phyloP scores from a whole-genome alignment of 2,888 invertebrate genomes.

The Amaurobius ferox region DNA sequence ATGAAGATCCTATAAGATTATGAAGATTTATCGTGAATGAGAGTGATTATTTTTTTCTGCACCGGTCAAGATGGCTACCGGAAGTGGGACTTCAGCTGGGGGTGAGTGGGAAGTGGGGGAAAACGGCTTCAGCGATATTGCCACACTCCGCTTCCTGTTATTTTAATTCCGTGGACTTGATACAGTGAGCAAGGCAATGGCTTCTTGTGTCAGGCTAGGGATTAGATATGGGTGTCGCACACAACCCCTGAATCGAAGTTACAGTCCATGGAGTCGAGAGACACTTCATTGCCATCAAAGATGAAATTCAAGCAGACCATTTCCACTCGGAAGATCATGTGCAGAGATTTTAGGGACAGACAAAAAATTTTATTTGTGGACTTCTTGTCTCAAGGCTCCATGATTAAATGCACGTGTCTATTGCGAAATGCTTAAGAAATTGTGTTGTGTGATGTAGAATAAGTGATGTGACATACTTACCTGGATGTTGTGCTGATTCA shows the following conservation, averaged over 20 bases:
- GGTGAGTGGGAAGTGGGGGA: no score
- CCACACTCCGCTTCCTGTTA: no score
- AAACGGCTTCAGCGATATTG: no score
- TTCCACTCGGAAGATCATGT: neutral
- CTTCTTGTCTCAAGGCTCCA: neutral
- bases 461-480: neutral
- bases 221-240: neutral
- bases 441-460: neutral
- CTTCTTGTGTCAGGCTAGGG: no score
- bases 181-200: no score
- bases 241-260: neutral
- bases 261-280: neutral
- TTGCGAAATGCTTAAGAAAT: constrained; percentile 15
- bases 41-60: no score
- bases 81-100: no score
- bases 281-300: neutral
- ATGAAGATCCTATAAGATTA: no score
- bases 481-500: neutral
- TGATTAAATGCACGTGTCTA: constrained; percentile 7
- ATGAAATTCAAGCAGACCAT: constrained; percentile 8
- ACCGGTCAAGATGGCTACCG: no score
- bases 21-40: no score
- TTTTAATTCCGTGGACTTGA: no score
- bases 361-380: neutral
- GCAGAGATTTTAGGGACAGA: constrained; percentile 3